Evolutionary conservation across 2,797 vertebrate species (phyloP).

Genomic region (Crax fasciolata): DNA sequence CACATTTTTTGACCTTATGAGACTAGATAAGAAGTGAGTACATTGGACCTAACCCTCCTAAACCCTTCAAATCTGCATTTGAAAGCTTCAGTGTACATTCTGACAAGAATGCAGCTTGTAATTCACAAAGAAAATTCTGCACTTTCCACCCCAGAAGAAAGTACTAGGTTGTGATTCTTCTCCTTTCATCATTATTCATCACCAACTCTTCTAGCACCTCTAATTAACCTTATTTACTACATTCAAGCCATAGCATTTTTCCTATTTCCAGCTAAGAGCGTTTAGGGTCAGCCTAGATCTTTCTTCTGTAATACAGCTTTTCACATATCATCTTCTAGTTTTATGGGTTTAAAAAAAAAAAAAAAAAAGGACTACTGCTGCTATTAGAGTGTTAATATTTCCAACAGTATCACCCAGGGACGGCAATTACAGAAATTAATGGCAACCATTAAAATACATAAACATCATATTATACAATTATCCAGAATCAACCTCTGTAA

Average conservation of each 20-base stretch:
- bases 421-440: constrained; percentile 21
- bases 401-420: constrained; percentile 14
- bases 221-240: not conserved
- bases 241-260: not conserved
- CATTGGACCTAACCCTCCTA: not conserved
- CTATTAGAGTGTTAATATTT: constrained; percentile 5
- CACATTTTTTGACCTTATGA: not conserved
- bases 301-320: not conserved
- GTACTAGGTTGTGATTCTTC: not conserved
- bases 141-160: not conserved
- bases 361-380: not conserved
- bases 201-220: not conserved
- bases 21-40: constrained; percentile 4
- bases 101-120: not conserved
- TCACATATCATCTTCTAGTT: not conserved
- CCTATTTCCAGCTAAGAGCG: not conserved
- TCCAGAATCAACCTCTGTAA: not conserved
- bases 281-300: not conserved
- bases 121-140: not conserved
- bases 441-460: constrained; percentile 33
- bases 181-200: not conserved
- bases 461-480: constrained; percentile 1
- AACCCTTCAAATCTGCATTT: not conserved
- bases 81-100: not conserved
- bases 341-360: not conserved